Base-by-base conservation (phyloP, 2,797 vertebrate genomes). In the Cheirogaleus major region DNA sequence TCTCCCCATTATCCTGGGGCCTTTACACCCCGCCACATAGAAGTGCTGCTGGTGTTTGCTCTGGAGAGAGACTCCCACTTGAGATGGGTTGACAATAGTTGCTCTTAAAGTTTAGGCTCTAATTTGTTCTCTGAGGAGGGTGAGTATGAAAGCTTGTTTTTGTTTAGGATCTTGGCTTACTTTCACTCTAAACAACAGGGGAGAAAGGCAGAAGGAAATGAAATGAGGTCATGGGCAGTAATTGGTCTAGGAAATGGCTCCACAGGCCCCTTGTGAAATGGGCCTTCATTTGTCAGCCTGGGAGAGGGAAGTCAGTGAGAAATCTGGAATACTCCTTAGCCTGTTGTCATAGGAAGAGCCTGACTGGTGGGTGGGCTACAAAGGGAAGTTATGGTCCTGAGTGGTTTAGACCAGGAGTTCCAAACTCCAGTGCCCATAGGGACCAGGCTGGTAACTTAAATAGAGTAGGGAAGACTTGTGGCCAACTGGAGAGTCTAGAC, bases 141-240 rank as follows among this genome's bases (percentile, higher is more conserved):
- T 20, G 59, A 63, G 59, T 48, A 12, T 75, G 70, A 89, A 89
- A 69, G 30, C 92, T 93, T 35, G 9, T 55, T 87, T 96, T 91
- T 79, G 22, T 96, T 89, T 87, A 72, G 86, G 55, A 52, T 80
- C 45, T 93, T 89, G 96, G 88, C 73, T 93, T 94, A 57, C 61
- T 89, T 95, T 82, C 38, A 41, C 41, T 86, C 35, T 75, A 67
- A 93, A 92, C 30, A 86, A 38, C 22, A 10, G 69, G 85, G 50
- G 89, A 84, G 69, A 83, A 86, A 84, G 80, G 38, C 69, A 8
- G 32, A 76, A 75, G 20, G 78, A 83, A 83, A 52, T 3, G 1
- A 52, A 95, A 86, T 73, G 78, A 89, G 48, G 67, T 78, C 61
- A 20, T 7, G 67, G 67, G 67, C 48, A 30, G 45, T 69, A 38